Evolutionary conservation across 2,113 vertebrate genomes (phyloP).

Genomic region (Microcebus ravelobensis): DNA sequence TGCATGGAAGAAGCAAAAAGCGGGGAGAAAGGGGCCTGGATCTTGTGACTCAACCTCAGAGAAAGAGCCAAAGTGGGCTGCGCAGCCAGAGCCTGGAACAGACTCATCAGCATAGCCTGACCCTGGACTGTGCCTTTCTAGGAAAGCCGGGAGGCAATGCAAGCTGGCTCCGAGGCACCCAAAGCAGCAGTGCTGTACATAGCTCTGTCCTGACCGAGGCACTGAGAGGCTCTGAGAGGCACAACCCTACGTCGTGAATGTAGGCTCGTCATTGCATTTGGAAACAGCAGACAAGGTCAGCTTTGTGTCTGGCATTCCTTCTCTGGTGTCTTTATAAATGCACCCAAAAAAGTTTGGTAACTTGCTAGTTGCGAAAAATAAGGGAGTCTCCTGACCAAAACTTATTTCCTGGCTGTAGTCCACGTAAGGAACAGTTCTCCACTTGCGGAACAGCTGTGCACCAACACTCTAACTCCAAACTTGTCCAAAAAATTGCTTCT

Average conservation of each 20-base stretch:
- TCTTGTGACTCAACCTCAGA: neutral
- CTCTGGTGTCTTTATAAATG: neutral
- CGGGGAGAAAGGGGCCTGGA: too few species aligned
- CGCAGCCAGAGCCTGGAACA: neutral
- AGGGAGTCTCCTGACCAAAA: neutral
- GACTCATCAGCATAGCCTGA: neutral
- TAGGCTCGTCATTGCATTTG: neutral
- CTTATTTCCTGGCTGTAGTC: neutral
- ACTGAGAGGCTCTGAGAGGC: neutral
- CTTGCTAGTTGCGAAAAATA: neutral
- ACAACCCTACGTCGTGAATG: too few species aligned
- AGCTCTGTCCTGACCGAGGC: neutral
- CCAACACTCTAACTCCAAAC: neutral
- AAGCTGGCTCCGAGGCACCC: neutral
- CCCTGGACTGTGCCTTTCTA: neutral
- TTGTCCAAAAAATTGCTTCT: neutral
- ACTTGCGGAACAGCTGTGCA: neutral
- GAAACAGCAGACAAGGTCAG: neutral
- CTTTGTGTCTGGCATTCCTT: neutral
- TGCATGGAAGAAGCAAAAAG: neutral
- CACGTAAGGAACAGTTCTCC: neutral
- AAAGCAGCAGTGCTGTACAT: fast-evolving
- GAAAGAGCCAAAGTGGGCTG: neutral
- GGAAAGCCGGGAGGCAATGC: neutral
- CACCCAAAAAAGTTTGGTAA: neutral